phyloP scores from a whole-genome alignment of 2,113 vertebrate species.

The Poicephalus meyeri region DNA sequence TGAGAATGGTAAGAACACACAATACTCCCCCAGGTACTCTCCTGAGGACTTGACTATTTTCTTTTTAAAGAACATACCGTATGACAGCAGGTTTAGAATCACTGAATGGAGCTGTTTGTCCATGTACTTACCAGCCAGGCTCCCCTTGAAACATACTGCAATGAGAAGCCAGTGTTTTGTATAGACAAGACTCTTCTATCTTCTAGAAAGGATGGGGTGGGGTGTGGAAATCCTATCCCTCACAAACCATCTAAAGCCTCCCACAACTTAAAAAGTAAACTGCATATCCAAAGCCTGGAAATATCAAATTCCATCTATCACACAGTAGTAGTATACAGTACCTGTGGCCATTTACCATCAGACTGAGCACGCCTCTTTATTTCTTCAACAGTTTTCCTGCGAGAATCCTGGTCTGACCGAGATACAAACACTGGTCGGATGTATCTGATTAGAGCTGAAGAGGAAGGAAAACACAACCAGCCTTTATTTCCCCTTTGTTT shows the following conservation, averaged over 20 bases:
- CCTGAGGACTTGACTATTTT: background rate
- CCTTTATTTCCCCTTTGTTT: background rate
- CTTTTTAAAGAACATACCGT: background rate
- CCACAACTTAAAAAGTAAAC: background rate
- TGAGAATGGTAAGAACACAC: background rate
- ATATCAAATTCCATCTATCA: background rate
- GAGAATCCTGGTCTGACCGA: conserved; percentile 93
- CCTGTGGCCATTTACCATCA: conserved; percentile 93
- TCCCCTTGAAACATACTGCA: background rate
- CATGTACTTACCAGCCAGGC: background rate
- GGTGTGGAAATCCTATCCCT: background rate
- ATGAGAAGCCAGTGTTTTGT: background rate
- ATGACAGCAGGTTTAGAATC: background rate
- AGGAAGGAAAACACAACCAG: background rate
- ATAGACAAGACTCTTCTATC: background rate
- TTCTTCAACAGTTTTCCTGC: conserved; percentile 95
- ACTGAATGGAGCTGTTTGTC: background rate
- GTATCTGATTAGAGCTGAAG: conserved; percentile 91
- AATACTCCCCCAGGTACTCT: background rate
- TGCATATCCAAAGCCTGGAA: background rate
- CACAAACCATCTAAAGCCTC: background rate
- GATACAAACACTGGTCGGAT: conserved; percentile 96
- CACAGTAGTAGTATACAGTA: conserved; percentile 20
- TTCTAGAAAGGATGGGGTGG: background rate
- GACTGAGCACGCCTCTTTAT: conserved; percentile 90